These are phyloP conservation scores for Jaculus jaculus DNA, from an alignment of 2,113 vertebrate species.

Conservation along the genomic window DNA sequence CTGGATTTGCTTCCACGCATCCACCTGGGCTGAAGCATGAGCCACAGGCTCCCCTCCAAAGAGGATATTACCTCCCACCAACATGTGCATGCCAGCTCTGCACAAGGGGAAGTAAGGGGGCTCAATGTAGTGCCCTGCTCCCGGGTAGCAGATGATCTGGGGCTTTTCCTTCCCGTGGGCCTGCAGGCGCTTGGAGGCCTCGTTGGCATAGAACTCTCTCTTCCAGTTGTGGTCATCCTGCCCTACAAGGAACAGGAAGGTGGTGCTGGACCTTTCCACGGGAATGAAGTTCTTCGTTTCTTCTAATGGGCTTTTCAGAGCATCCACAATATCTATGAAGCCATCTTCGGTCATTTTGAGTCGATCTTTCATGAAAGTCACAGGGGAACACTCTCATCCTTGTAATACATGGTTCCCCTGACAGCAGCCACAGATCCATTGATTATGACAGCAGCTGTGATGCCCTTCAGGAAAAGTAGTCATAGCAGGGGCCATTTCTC, in stretches of 20 bases:
- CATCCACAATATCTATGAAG: slow-evolving; percentile 82
- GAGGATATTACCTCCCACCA: slow-evolving; percentile 77
- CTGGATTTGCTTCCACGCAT: slow-evolving; percentile 34
- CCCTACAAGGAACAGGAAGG: slow-evolving; percentile 21
- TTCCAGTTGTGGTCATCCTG: slow-evolving; percentile 93
- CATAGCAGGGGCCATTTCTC: slow-evolving; percentile 89
- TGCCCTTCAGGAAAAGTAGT: slow-evolving; percentile 90
- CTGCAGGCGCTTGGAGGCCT: slow-evolving; percentile 85
- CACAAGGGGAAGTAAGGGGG: slow-evolving; percentile 90
- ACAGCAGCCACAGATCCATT: slow-evolving; percentile 86
- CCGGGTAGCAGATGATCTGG: slow-evolving; percentile 88
- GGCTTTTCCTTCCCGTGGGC: slow-evolving; percentile 88
- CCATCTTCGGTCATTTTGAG: slow-evolving; percentile 79
- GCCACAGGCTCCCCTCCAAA: slow-evolving; percentile 91
- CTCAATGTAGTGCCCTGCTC: slow-evolving; percentile 92
- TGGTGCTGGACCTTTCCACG: slow-evolving; percentile 82
- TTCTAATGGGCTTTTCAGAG: slow-evolving; percentile 83
- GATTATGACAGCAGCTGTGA: slow-evolving; percentile 87
- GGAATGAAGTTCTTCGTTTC: slow-evolving; percentile 87
- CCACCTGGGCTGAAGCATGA: slow-evolving; percentile 73
- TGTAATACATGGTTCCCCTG: slow-evolving; percentile 81
- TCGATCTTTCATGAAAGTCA: background rate
- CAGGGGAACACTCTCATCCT: slow-evolving; percentile 83
- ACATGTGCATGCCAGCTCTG: slow-evolving; percentile 83
- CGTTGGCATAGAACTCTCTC: slow-evolving; percentile 88